Conservation (phyloP, 2,797 vertebrate genomes). For the Psittacula derbiana region DNA sequence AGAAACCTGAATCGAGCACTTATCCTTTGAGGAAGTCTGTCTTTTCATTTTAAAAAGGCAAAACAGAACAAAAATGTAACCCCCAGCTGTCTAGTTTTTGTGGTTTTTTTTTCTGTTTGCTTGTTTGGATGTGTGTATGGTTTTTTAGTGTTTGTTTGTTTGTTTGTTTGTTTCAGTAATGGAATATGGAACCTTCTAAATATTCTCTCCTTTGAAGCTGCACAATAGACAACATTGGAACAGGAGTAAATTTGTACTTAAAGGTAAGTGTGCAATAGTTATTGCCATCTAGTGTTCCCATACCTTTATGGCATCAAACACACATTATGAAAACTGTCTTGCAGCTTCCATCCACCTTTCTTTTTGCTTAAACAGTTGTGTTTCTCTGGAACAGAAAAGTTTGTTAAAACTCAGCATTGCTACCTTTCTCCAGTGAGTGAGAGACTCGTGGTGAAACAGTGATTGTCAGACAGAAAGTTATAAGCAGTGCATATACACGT, state of each 20-base stretch:
- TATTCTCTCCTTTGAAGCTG: not conserved
- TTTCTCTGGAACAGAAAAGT: not conserved
- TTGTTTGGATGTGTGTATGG: too few relatives aligned
- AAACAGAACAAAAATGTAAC: not conserved
- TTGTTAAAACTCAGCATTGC: not conserved
- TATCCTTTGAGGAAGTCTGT: not conserved
- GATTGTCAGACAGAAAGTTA: not conserved
- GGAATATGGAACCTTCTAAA: not conserved
- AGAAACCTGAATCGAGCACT: not conserved
- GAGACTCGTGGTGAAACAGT: not conserved
- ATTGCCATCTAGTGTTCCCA: constrained; percentile 64
- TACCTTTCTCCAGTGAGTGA: not conserved
- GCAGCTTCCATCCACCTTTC: not conserved
- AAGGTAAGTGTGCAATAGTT: not conserved
- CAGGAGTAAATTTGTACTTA: not conserved
- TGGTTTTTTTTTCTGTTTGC: not conserved
- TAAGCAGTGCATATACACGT: not conserved
- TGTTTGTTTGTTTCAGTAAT: fast-evolving
- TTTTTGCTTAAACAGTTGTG: not conserved
- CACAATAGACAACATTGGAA: not conserved
- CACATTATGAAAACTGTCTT: not conserved
- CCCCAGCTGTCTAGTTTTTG: not conserved
- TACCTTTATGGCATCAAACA: constrained; percentile 21
- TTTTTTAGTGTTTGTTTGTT: not conserved
- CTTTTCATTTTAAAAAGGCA: not conserved